Evolutionary conservation across 2,113 vertebrate genomes (phyloP).

Genomic region (Atlantisia rogersi): DNA sequence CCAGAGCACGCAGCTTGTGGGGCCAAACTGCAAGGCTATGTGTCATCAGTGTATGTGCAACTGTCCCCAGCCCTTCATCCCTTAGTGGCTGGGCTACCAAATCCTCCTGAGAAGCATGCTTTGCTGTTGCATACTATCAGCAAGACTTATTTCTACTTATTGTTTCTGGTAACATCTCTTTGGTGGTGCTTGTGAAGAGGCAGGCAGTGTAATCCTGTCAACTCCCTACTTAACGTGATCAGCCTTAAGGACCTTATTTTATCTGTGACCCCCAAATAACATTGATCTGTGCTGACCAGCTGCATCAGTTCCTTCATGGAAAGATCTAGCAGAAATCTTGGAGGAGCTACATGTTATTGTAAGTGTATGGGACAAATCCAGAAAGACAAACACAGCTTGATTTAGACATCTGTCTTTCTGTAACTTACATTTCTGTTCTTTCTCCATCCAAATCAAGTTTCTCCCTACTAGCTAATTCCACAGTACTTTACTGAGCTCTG

Average conservation of each 20-base stretch:
- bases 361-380: neutral
- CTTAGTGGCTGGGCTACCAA: neutral
- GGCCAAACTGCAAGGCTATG: neutral
- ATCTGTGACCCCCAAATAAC: neutral
- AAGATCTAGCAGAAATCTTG: neutral
- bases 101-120: neutral
- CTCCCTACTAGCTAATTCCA: neutral
- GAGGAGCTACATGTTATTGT: neutral
- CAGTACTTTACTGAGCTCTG: neutral
- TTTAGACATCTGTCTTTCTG: neutral
- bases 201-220: neutral
- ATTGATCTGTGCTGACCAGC: neutral
- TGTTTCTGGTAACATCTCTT: neutral
- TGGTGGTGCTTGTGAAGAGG: neutral
- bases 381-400: neutral
- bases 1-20: neutral
- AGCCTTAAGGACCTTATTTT: neutral
- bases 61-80: neutral
- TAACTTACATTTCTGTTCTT: neutral
- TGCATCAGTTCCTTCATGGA: neutral
- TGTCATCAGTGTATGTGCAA: neutral
- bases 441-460: neutral
- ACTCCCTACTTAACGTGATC: accelerated
- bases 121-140: neutral
- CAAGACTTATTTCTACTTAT: neutral